Evolutionary conservation across 1,140 invertebrate genomes (phyloP).

Genomic region (Chelonus insularis): DNA sequence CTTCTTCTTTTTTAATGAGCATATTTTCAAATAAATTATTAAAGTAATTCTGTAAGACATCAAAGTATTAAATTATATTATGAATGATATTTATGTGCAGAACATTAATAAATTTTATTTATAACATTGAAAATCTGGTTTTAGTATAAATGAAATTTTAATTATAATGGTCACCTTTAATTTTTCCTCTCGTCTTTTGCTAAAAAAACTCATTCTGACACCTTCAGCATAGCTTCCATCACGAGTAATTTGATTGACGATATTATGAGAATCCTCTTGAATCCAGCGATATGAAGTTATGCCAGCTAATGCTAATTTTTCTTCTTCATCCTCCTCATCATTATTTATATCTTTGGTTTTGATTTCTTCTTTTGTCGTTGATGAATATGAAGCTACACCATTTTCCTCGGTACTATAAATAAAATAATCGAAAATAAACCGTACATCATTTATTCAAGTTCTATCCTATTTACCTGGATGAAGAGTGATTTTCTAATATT

Average conservation of each 20-base stretch:
- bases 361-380: too few species aligned
- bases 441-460: too few species aligned
- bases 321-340: conserved; percentile 9
- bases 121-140: too few species aligned
- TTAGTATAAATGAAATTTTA: too few species aligned
- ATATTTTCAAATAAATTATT: conserved; percentile 58
- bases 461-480: too few species aligned
- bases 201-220: neutral
- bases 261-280: conserved; percentile 33
- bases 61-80: neutral
- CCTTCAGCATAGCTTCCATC: conserved; percentile 17
- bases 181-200: conserved; percentile 30
- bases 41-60: conserved; percentile 48
- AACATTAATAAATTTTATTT: too few species aligned
- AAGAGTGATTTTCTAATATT: too few species aligned
- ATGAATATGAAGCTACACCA: neutral
- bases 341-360: neutral
- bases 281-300: conserved; percentile 51
- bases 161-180: too few species aligned
- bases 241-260: conserved; percentile 27
- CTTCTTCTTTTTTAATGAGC: conserved; percentile 36
- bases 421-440: too few species aligned
- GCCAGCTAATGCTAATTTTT: conserved; percentile 40
- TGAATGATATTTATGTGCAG: too few species aligned
- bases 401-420: too few species aligned